Base-by-base conservation (phyloP, 2,888 invertebrate species). In the Lasioglossum lativentre region DNA sequence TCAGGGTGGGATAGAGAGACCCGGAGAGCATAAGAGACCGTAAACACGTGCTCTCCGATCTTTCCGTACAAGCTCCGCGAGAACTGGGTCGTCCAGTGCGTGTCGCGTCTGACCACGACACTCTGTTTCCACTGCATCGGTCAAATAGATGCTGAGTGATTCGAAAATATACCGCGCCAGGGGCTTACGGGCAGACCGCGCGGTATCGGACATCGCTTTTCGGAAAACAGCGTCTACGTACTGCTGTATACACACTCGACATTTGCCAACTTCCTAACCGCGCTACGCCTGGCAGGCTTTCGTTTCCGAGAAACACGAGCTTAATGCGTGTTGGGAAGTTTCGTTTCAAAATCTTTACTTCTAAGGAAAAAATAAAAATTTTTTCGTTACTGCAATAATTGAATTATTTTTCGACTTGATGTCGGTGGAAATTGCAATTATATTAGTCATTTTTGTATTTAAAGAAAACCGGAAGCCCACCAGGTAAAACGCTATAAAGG, bases 31-130 rank as follows among this genome's bases (percentile, higher is more conserved):
- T 4, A 27, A 30, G 34, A 66, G 27, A 14, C 34, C 77, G 83
- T 78, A 40, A 89, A 78, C 86, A 86, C 84, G 88, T 82, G 68
- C 68, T 23, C 80, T 59, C 78, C 38, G 68, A 82, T 82, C 85
- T 78, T 83, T 80, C 66, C 74, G 80, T 19, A 42, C 63, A 75
- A 71, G 72, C 40, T 42, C 47, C 38, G 77, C 71, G 82, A 84
- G 81, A 87, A 88, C 80, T 87, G 74, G 87, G 82, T 75, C 85
- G 81, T 74, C 30, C 56, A 14, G 42, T 6, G 68, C 68, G 68
- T 40, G 68, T 38, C 68, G 59, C 47, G 78, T 63, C 75, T 12
- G 76, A 45, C 83, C 42, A 19, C 78, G 63, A 59, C 16, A 14
- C 34, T 2, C 42, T 74, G 72, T 76, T 76, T 76, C 14, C 19